A percentile compares a stretch with the other conserved stretches of the same genome.
phyloP scores from a whole-genome alignment of 2,797 vertebrate genomes.

The Nothura maculosa region DNA sequence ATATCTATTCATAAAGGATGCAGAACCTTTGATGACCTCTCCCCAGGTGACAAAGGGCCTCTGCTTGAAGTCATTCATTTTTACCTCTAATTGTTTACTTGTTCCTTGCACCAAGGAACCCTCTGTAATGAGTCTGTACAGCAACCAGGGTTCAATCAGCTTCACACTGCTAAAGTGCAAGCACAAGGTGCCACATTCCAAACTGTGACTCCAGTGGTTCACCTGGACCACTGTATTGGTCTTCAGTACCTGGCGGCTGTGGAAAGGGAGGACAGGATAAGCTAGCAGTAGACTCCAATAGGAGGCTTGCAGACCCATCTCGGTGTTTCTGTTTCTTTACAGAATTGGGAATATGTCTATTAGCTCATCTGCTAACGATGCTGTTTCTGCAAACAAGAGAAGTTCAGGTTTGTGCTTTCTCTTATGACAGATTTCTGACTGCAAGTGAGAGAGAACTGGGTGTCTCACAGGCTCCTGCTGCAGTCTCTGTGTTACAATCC shows the following conservation, averaged over 20 bases:
- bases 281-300: background rate
- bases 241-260: background rate
- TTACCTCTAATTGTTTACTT: background rate
- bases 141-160: constrained; percentile 33
- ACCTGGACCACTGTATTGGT: background rate
- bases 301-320: background rate
- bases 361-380: background rate
- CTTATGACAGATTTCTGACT: background rate
- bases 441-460: background rate
- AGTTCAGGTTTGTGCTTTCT: background rate
- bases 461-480: background rate
- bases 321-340: background rate
- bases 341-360: background rate
- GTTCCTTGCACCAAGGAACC: background rate
- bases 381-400: background rate
- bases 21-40: background rate
- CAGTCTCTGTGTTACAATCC: background rate
- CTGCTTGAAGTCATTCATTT: constrained; percentile 21
- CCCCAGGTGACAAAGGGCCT: background rate
- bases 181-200: background rate
- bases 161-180: background rate
- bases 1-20: background rate
- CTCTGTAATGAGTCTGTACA: constrained; percentile 2
- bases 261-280: background rate
- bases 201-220: background rate